Evolutionary conservation across 2,113 vertebrate species (phyloP).

Genomic region (Platanista minor): DNA sequence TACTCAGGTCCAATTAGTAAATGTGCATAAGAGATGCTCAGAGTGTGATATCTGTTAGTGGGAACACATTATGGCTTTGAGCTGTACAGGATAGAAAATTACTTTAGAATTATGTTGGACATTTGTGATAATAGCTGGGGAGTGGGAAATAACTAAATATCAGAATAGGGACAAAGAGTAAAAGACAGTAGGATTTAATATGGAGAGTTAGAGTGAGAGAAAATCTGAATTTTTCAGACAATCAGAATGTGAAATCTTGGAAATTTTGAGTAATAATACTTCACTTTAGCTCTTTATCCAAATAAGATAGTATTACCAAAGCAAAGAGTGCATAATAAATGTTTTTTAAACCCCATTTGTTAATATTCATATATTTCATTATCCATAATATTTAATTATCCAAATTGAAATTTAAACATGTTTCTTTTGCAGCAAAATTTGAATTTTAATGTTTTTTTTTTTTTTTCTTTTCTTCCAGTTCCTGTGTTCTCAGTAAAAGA

Average conservation of each 20-base stretch:
- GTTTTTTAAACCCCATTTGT: neutral
- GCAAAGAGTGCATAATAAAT: neutral
- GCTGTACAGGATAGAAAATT: neutral
- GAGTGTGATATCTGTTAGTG: neutral
- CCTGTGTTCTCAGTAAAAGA: neutral
- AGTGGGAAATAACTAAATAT: neutral
- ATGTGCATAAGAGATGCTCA: neutral
- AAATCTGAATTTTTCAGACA: neutral
- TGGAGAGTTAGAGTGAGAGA: neutral
- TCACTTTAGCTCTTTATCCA: neutral
- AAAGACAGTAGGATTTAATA: neutral
- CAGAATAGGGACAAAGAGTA: neutral
- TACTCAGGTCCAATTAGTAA: neutral
- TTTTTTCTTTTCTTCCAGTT: neutral
- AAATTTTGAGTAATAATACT: neutral
- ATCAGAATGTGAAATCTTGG: neutral
- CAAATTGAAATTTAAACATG: neutral
- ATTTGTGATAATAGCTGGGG: neutral
- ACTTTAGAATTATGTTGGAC: neutral
- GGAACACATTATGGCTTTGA: neutral
- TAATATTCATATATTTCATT: neutral
- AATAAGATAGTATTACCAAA: neutral
- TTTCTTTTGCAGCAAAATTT: neutral
- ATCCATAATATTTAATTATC: neutral
- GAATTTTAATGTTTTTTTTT: neutral